phyloP scores from a whole-genome alignment of 2,888 invertebrate species.

The Amiota minor region DNA sequence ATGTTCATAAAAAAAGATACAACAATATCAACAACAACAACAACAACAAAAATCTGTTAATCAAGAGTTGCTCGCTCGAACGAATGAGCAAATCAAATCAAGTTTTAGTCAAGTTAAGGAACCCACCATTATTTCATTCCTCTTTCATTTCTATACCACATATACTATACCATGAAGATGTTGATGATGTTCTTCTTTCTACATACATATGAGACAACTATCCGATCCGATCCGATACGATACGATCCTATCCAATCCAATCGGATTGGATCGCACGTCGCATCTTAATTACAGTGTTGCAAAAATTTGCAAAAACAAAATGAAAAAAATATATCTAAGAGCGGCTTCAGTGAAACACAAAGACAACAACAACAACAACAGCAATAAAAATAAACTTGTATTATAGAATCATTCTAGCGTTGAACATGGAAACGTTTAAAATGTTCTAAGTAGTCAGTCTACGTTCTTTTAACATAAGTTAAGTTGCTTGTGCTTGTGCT shows the following conservation, averaged over 20 bases:
- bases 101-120: conserved; percentile 24
- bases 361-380: conserved; percentile 27
- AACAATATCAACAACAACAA: too few relatives aligned
- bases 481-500: conserved; percentile 42
- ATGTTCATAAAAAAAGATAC: too few relatives aligned
- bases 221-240: conserved; percentile 13
- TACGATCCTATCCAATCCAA: conserved; percentile 34
- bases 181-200: too few relatives aligned
- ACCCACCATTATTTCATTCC: conserved; percentile 24
- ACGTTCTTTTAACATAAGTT: too few relatives aligned
- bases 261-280: conserved; percentile 57
- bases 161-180: too few relatives aligned
- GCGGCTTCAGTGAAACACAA: neutral
- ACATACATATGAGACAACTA: too few relatives aligned
- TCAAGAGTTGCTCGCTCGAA: neutral
- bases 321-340: conserved; percentile 33
- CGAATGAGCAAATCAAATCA: neutral
- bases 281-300: conserved; percentile 63
- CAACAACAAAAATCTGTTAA: too few relatives aligned
- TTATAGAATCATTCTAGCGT: conserved; percentile 64
- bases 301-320: conserved; percentile 44
- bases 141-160: conserved; percentile 50
- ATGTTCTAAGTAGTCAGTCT: conserved; percentile 41
- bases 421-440: conserved; percentile 50
- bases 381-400: conserved; percentile 55